Conservation (phyloP, 2,797 vertebrate genomes). For the Lophotriccus pileatus region DNA sequence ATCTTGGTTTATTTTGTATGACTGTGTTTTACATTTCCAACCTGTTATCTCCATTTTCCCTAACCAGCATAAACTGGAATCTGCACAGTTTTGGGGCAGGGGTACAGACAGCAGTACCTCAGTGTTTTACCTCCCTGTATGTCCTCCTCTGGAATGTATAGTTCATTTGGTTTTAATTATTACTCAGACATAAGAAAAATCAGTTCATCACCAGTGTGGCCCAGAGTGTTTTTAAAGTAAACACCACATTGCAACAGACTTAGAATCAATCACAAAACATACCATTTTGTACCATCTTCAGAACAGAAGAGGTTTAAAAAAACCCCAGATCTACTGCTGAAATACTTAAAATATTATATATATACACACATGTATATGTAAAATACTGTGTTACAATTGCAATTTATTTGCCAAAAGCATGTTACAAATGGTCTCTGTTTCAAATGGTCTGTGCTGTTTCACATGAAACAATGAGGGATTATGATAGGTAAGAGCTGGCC, state of each 20-base stretch:
- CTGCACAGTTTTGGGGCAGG: background rate
- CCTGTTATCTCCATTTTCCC: background rate
- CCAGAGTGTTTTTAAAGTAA: slow-evolving; percentile 55
- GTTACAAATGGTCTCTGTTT: background rate
- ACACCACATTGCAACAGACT: slow-evolving; percentile 21
- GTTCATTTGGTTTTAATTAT: slow-evolving; percentile 28
- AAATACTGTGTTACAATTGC: background rate
- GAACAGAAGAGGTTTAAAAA: background rate
- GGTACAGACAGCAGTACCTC: background rate
- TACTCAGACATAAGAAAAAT: slow-evolving; percentile 19
- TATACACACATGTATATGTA: background rate
- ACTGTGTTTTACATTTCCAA: background rate
- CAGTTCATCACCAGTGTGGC: background rate
- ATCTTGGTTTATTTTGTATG: background rate
- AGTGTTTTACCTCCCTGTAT: background rate
- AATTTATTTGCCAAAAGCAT: background rate
- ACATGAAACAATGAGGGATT: background rate
- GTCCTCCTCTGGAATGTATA: background rate
- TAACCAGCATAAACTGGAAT: background rate
- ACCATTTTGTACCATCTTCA: background rate
- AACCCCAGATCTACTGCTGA: background rate
- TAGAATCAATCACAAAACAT: slow-evolving; percentile 19
- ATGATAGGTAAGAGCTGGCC: background rate
- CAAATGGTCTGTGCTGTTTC: background rate
- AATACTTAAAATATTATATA: background rate